Base-by-base conservation (phyloP, 2,797 vertebrate species). In the Hippopotamyrus pictus region DNA sequence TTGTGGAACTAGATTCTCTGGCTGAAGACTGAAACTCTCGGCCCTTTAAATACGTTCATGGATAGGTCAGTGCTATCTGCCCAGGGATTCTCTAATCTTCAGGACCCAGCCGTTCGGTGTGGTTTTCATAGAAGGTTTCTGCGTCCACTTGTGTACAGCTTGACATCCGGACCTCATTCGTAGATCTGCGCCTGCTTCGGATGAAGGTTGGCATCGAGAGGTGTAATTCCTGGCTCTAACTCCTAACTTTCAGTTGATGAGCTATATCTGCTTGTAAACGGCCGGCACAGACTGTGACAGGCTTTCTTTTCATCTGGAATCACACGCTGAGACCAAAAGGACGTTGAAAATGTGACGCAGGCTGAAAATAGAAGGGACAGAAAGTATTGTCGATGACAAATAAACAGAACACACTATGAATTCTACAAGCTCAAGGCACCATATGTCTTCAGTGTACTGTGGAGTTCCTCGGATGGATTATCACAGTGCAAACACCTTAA, bases 401-500 rank as follows among this genome's bases (percentile, higher is more conserved):
- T 83, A 83, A 85, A 51, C 83, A 53, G 83, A 84, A 51, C 83
- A 33, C 79, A 25, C 79, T 25, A 19, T 83, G 46, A 22, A n/a
- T 83, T 22, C 46, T 25, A 22, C n/a, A 12, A 3, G 46, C 79
- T 46, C 44, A 46, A 46, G 48, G 12, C 83, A 1, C 44, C 46
- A 85, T 51, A 22, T 85, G 83, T 85, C 48, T 53, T 51, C 44
- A 44, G 83, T 51, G 48, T 51, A 22, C 48, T 51, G 48, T 29
- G 22, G 12, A 51, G 83, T 51, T 25, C 25, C 25, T 85, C 4
- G 12, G 83, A 51, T 51, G 83, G 83, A 51, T 85, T 85, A 85
- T 85, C 48, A 9, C 22, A 22, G 83, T 85, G 76, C 76, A 88
- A 88, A 90, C 85, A 90, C 88, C 87, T 76, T 79, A 76, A 86